Evolutionary conservation across 2,797 vertebrate genomes (phyloP).

Genomic region (Notoglanidium macrostoma): DNA sequence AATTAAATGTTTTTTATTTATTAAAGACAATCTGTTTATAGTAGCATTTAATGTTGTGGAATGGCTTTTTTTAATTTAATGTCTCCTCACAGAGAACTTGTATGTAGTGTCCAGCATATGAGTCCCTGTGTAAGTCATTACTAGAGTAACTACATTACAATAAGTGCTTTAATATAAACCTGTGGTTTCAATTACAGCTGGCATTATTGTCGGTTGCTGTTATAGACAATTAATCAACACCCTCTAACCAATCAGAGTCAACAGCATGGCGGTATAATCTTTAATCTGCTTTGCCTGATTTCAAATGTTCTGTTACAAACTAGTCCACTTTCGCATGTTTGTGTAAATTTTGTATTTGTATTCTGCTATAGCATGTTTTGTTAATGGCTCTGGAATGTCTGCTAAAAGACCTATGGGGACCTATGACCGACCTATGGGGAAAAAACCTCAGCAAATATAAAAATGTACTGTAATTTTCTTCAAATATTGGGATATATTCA

Average conservation of each 20-base stretch:
- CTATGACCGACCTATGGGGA: too few relatives aligned
- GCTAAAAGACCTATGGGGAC: too few relatives aligned
- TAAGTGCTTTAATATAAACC: neutral
- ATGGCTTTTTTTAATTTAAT: neutral
- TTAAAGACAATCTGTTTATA: neutral
- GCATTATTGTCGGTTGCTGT: neutral
- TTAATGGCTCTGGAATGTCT: neutral
- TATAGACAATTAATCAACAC: neutral
- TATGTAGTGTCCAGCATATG: neutral
- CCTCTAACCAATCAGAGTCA: neutral
- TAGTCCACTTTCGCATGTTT: neutral
- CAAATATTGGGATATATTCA: neutral
- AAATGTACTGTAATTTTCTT: neutral
- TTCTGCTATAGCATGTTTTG: neutral
- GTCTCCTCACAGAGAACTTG: neutral
- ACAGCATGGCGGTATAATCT: neutral
- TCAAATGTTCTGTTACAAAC: slow-evolving; percentile 5
- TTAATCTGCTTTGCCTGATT: neutral
- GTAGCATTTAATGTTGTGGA: neutral
- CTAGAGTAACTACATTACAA: neutral
- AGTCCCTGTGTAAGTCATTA: neutral
- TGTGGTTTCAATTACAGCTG: neutral
- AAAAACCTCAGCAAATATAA: neutral
- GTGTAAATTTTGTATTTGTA: too few relatives aligned
- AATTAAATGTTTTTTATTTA: neutral